Percentiles rank a stretch among this genome's conserved stretches.
These are phyloP conservation scores for Pluvialis apricaria DNA, from an alignment of 2,113 vertebrate genomes.

Conservation along the genomic window DNA sequence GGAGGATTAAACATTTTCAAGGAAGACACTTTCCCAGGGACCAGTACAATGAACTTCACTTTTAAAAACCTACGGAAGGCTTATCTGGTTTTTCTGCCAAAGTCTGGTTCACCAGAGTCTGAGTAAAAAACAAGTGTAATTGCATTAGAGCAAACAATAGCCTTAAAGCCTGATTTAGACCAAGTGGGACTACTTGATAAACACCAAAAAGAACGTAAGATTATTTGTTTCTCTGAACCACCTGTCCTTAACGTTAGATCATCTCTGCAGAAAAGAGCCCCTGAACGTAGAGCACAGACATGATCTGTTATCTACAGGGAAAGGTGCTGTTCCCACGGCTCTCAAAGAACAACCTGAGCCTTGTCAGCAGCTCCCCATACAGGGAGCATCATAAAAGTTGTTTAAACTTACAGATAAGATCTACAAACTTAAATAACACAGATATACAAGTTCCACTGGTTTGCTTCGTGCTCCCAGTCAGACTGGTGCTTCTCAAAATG, in stretches of 20 bases:
- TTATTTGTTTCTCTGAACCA: slow-evolving; percentile 67
- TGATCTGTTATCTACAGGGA: slow-evolving; percentile 15
- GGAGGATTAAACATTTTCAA: slow-evolving; percentile 59
- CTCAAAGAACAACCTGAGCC: slow-evolving; percentile 43
- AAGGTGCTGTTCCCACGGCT: slow-evolving; percentile 62
- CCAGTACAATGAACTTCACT: slow-evolving; percentile 46
- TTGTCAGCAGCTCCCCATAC: not conserved
- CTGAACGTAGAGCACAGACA: not conserved
- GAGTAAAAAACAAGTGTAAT: slow-evolving; percentile 62
- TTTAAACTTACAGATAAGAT: not conserved
- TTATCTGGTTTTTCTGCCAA: slow-evolving; percentile 56
- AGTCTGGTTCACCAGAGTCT: slow-evolving; percentile 34
- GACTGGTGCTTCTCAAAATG: not conserved
- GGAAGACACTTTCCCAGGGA: slow-evolving; percentile 72
- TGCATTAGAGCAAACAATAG: slow-evolving; percentile 67
- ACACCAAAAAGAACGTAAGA: slow-evolving; percentile 38
- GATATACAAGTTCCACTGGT: not conserved
- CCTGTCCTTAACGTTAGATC: slow-evolving; percentile 56
- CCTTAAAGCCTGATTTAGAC: slow-evolving; percentile 63
- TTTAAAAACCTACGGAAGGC: slow-evolving; percentile 47
- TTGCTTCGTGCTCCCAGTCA: not conserved
- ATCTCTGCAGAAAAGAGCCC: slow-evolving; percentile 34
- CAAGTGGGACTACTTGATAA: slow-evolving; percentile 41
- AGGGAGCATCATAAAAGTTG: not conserved
- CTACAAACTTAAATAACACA: not conserved